These are phyloP conservation scores for Sarotherodon lohbergeri DNA, from an alignment of 2,113 vertebrate species.

Conservation along the genomic window DNA sequence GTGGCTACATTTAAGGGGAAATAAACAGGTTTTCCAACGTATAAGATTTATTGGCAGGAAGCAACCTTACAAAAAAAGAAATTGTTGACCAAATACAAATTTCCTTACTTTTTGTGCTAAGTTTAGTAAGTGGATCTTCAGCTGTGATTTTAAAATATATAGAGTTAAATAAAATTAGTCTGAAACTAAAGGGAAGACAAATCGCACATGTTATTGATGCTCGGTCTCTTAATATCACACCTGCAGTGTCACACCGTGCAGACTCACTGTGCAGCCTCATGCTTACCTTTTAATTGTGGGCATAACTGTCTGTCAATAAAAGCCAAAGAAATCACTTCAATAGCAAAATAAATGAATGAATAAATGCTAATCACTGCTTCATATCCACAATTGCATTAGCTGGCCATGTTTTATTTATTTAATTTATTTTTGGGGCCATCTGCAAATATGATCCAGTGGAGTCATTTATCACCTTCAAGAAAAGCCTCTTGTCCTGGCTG, in stretches of 20 bases:
- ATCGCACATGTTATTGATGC: not conserved
- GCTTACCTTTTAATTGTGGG: conserved; percentile 84
- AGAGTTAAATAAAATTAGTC: not conserved
- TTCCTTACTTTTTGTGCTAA: not conserved
- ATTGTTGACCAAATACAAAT: not conserved
- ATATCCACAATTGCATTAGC: not conserved
- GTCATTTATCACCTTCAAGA: conserved; percentile 81
- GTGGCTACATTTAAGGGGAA: not conserved
- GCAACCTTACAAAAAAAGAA: not conserved
- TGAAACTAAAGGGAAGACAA: not conserved
- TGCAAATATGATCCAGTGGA: not conserved
- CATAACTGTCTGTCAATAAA: conserved; percentile 77
- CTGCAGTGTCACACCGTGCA: not conserved
- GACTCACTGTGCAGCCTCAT: not conserved
- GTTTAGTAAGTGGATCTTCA: not conserved
- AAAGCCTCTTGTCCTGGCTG: conserved; percentile 76
- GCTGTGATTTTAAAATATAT: not conserved
- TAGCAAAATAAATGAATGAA: not conserved
- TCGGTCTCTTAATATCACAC: not conserved
- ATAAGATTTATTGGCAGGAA: not conserved
- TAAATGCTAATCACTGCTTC: not conserved
- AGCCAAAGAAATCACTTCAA: not conserved
- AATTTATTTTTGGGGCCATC: not conserved
- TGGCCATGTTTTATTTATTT: not conserved
- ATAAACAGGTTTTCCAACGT: not conserved